Percentiles rank a stretch among this genome's conserved stretches.
Evolutionary conservation across 2,888 invertebrate species (phyloP).

Genomic region (Dendrolimus houi): DNA sequence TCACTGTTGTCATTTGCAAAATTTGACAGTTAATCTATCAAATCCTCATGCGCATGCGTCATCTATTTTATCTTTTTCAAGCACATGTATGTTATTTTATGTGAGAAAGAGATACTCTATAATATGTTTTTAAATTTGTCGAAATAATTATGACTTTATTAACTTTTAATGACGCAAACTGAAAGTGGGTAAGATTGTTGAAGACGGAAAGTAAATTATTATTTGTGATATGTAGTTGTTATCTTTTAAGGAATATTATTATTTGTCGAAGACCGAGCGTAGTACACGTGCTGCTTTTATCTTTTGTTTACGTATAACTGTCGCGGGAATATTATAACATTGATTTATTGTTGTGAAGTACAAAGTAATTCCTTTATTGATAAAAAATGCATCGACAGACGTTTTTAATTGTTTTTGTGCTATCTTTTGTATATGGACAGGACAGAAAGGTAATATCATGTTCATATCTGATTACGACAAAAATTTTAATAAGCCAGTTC

Average conservation of each 20-base stretch:
- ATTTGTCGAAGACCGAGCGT: conserved; percentile 1
- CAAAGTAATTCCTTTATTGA: conserved; percentile 32
- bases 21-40: too few relatives aligned
- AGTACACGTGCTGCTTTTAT: conserved; percentile 46
- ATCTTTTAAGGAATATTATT: background rate
- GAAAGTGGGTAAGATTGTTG: background rate
- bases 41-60: too few relatives aligned
- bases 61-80: too few relatives aligned
- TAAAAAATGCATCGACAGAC: conserved; percentile 36
- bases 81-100: too few relatives aligned
- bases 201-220: background rate
- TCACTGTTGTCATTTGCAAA: too few relatives aligned
- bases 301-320: conserved; percentile 37
- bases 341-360: conserved; percentile 25
- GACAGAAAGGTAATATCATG: conserved; percentile 54
- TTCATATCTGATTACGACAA: conserved; percentile 2
- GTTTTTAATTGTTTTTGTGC: conserved; percentile 32
- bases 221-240: background rate
- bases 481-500: background rate
- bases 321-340: conserved; percentile 23
- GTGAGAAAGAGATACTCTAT: too few relatives aligned
- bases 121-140: too few relatives aligned
- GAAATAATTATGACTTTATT: too few relatives aligned
- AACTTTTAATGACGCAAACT: background rate
- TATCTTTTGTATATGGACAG: conserved; percentile 37